phyloP scores from a whole-genome alignment of 2,888 invertebrate genomes.

The Ametastegia equiseti region DNA sequence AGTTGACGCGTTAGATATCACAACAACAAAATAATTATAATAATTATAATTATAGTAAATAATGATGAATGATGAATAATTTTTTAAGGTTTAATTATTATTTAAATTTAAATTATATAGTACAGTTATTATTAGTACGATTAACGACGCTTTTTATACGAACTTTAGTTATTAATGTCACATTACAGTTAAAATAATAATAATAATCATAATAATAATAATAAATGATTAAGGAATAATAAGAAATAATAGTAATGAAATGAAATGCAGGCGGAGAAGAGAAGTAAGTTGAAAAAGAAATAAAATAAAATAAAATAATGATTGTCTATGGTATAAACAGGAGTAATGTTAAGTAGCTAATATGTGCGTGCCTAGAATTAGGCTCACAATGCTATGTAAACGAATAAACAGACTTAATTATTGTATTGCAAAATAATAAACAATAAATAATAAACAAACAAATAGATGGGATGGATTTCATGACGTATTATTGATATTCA shows the following conservation, averaged over 20 bases:
- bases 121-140: slow-evolving; percentile 70
- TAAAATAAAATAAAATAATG: no score
- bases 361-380: slow-evolving; percentile 47
- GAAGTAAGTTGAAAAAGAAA: slow-evolving; percentile 51
- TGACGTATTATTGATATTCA: background rate
- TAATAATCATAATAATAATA: slow-evolving; percentile 67
- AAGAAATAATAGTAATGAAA: slow-evolving; percentile 62
- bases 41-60: slow-evolving; percentile 52
- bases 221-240: slow-evolving; percentile 61
- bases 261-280: slow-evolving; percentile 51
- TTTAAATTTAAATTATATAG: slow-evolving; percentile 64
- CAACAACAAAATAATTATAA: slow-evolving; percentile 55
- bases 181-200: slow-evolving; percentile 67
- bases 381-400: slow-evolving; percentile 73
- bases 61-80: slow-evolving; percentile 63
- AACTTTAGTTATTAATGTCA: slow-evolving; percentile 74
- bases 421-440: slow-evolving; percentile 75
- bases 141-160: slow-evolving; percentile 75
- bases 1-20: slow-evolving; percentile 55
- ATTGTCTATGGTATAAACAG: slow-evolving; percentile 74
- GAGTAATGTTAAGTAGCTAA: slow-evolving; percentile 70
- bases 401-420: slow-evolving; percentile 75
- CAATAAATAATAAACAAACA: slow-evolving; percentile 59
- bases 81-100: slow-evolving; percentile 72
- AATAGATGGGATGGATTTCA: slow-evolving; percentile 8